Conservation (phyloP, 2,888 invertebrate species). For the Dendrolimus pini region DNA sequence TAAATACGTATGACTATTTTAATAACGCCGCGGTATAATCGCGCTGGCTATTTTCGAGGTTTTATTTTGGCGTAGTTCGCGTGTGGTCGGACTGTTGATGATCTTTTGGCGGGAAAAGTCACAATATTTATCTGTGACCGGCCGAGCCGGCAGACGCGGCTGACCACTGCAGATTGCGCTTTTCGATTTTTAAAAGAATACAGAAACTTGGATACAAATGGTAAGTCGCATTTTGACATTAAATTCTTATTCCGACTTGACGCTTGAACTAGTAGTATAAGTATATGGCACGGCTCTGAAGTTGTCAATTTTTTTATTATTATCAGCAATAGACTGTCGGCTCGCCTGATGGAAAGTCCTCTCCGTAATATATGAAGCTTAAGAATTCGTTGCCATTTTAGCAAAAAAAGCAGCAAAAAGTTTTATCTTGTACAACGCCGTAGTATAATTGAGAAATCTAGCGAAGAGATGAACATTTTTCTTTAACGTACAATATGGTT, state of each 20-base stretch:
- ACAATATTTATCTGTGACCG: constrained; percentile 45
- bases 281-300: not conserved
- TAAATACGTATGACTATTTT: constrained; percentile 54
- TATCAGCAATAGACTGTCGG: no score
- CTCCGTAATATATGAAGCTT: no score
- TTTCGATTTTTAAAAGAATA: not conserved
- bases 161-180: constrained; percentile 4
- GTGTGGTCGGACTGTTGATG: constrained; percentile 60
- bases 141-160: constrained; percentile 33
- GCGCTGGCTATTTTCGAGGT: constrained; percentile 66
- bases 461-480: no score
- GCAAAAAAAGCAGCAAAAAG: no score
- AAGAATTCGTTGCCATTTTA: no score
- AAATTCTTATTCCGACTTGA: no score
- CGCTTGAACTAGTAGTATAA: no score
- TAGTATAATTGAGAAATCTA: no score
- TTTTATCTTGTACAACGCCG: no score
- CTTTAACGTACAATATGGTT: no score
- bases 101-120: constrained; percentile 69
- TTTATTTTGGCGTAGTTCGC: constrained; percentile 75
- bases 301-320: no score
- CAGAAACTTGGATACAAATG: not conserved
- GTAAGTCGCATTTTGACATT: constrained; percentile 1
- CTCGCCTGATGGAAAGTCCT: no score
- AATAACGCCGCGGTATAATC: constrained; percentile 54